Evolutionary conservation across 2,888 invertebrate species (phyloP).

Genomic region (Pachydiplax longipennis): DNA sequence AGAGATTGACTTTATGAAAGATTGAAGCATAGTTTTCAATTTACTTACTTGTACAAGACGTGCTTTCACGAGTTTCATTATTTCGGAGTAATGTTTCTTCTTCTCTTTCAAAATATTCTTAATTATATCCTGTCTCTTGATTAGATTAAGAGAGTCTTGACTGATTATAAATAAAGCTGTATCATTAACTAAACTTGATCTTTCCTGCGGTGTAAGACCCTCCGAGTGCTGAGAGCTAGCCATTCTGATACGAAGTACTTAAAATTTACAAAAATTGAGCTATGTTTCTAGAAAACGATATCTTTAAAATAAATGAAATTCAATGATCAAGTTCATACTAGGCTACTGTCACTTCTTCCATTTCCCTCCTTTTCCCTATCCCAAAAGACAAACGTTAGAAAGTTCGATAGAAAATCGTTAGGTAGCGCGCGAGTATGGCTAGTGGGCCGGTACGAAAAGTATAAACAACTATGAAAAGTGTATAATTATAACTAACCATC

Average conservation of each 20-base stretch:
- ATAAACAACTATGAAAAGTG: no score
- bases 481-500: no score
- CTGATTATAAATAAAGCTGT: neutral
- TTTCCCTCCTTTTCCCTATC: no score
- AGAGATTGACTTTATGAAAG: neutral
- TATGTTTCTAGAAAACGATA: no score
- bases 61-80: neutral
- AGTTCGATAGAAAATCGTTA: no score
- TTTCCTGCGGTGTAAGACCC: neutral
- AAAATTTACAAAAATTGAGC: no score
- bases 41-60: neutral
- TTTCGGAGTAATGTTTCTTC: neutral
- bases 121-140: neutral
- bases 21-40: neutral
- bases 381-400: no score
- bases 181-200: neutral
- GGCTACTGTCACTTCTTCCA: no score
- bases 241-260: neutral
- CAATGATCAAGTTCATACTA: no score
- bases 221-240: neutral
- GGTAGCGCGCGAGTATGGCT: no score
- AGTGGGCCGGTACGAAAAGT: no score
- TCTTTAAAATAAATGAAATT: no score
- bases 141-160: neutral
- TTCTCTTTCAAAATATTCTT: constrained; percentile 15